Evolutionary conservation across 2,113 vertebrate genomes (phyloP), one percentile per base, ranked within the genome.

Genomic region (Alectura lathami): DNA sequence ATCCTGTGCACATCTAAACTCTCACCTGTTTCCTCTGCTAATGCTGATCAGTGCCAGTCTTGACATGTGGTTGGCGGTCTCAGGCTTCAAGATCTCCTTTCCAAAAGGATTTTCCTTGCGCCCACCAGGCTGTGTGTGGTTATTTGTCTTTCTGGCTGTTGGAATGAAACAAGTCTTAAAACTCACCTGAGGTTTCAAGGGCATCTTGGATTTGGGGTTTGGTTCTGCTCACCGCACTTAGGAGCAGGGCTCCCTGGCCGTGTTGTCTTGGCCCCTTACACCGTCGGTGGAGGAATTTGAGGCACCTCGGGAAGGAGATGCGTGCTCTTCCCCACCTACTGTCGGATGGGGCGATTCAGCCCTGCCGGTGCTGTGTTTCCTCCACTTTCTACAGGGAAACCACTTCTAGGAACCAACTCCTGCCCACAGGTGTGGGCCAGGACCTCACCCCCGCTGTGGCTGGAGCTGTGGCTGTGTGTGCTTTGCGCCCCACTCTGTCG

Each of bases 91-190:
- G 47, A 50, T 66, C 36, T 66, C 16, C 56, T 80, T 93, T 87
- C 36, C 69, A 22, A 13, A 40, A 43, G 24, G 20, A 69, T 48
- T 84, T 87, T 74, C 29, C 40, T 51, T 69, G 18, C 36, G 42
- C 42, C 53, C 0, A 0, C 23, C 74, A 43, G 47, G 14, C 67
- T 93, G 76, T 75, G 34, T 17, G 6, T n/a, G 22, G 12, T 64
- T 74, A 48, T 23, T 47, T 83, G 78, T 29, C 34, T 83, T 68
- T 85, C 56, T 68, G 59, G 48, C 22, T 11, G n/a, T 38, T 59
- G n/a, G 53, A 68, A 53, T 63, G 54, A 92, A 85, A 56, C 47
- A 82, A 77, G n/a, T 22, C 30, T 51, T 78, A 42, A 89, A 92
- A 29, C n/a, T 26, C 48, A n/a, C 26, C 0, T 1, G 12, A 60